A percentile compares a stretch with the other conserved stretches of the same genome.
Conservation (phyloP, 2,113 vertebrate genomes). For the Mirounga angustirostris region DNA sequence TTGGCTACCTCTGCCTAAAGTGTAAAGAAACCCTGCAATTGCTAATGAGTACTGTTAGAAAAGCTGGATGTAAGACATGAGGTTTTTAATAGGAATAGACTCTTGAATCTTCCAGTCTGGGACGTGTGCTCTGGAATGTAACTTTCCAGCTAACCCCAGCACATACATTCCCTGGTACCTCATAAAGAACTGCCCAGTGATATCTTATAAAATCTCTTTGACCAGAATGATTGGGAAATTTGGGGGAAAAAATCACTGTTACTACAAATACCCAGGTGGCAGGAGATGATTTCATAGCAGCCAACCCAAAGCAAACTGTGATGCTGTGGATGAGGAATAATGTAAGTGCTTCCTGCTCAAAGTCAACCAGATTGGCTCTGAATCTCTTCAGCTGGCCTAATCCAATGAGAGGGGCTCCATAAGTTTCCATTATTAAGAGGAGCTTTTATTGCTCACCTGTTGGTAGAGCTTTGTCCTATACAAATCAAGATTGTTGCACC, state of each 20-base stretch:
- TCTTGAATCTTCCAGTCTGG: not conserved
- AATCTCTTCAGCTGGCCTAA: not conserved
- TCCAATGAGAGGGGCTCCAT: not conserved
- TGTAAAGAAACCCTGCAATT: not conserved
- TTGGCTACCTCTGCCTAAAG: not conserved
- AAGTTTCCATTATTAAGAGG: not conserved
- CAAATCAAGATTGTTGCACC: too few relatives aligned
- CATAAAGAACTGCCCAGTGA: not conserved
- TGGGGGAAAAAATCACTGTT: not conserved
- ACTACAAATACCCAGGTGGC: not conserved
- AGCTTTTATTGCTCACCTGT: not conserved
- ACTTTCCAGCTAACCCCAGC: not conserved
- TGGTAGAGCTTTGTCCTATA: not conserved
- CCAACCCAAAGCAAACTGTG: not conserved
- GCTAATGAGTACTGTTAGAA: not conserved
- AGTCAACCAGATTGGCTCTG: not conserved
- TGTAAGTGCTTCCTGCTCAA: not conserved
- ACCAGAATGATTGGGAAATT: constrained; percentile 1
- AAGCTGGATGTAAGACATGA: not conserved
- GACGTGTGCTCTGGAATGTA: constrained; percentile 28
- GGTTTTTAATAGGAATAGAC: not conserved
- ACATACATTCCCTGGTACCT: not conserved
- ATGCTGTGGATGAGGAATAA: not conserved
- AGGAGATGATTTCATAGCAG: not conserved
- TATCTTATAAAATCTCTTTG: constrained; percentile 20